Percentiles rank a stretch among this genome's conserved stretches.
phyloP scores from a whole-genome alignment of 2,113 vertebrate genomes.

The Myotis davidii region DNA sequence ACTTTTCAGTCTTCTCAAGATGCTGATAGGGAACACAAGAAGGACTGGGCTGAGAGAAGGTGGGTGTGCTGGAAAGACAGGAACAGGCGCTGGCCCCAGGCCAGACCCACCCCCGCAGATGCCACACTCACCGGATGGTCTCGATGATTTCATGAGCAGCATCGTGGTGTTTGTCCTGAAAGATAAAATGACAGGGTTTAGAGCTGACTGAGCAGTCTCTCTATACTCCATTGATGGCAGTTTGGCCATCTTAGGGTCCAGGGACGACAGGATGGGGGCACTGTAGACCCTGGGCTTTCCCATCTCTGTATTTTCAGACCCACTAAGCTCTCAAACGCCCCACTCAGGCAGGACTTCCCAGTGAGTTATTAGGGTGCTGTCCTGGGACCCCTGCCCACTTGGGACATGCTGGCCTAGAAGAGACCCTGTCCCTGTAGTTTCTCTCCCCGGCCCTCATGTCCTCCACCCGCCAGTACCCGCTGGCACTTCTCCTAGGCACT shows the following conservation, averaged over 20 bases:
- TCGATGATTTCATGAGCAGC: constrained; percentile 99
- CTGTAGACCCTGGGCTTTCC: neutral
- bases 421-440: neutral
- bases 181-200: neutral
- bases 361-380: neutral
- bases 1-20: neutral
- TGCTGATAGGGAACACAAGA: neutral
- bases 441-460: neutral
- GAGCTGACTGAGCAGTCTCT: neutral
- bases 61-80: neutral
- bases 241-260: neutral
- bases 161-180: constrained; percentile 99
- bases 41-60: neutral
- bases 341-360: neutral
- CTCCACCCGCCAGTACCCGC: neutral
- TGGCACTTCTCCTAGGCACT: neutral
- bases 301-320: neutral
- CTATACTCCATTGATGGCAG: neutral
- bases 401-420: neutral
- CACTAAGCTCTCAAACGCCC: neutral
- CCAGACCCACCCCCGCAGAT: neutral
- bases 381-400: neutral
- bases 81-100: neutral
- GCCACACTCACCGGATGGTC: constrained; percentile 93
- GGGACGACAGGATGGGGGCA: neutral